phyloP scores from a whole-genome alignment of 1,140 invertebrate species.

The Lysiphlebus fabarum region DNA sequence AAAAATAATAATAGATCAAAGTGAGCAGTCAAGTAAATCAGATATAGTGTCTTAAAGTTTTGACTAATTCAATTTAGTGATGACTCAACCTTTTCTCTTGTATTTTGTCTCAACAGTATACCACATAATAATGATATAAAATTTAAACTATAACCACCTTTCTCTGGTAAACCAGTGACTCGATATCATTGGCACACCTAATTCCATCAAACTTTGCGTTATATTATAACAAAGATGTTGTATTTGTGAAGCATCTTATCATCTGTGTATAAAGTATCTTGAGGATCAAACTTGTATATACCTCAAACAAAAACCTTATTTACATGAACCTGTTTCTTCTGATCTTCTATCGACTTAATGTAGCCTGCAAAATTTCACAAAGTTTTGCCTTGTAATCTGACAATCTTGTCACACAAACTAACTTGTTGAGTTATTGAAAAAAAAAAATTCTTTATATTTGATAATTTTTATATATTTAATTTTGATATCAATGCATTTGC shows the following conservation, averaged over 20 bases:
- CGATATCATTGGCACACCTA: slow-evolving; percentile 24
- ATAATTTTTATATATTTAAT: too few species aligned
- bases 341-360: slow-evolving; percentile 9
- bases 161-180: slow-evolving; percentile 15
- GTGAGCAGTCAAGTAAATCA: slow-evolving; percentile 31
- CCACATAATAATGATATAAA: slow-evolving; percentile 17
- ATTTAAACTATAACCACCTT: not conserved
- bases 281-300: not conserved
- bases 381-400: too few species aligned
- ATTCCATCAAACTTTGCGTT: slow-evolving; percentile 28
- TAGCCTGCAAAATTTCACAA: not conserved
- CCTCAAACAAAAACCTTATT: not conserved
- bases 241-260: not conserved
- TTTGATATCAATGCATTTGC: too few species aligned
- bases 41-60: slow-evolving; percentile 13
- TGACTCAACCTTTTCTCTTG: not conserved
- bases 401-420: too few species aligned
- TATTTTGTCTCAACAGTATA: slow-evolving; percentile 20
- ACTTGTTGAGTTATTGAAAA: too few species aligned
- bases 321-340: not conserved
- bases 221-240: too few species aligned
- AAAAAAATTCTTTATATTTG: too few species aligned
- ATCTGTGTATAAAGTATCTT: not conserved
- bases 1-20: slow-evolving; percentile 38
- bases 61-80: slow-evolving; percentile 35